Conservation (phyloP, 1,140 invertebrate species). For the Drosophila neocordata region DNA sequence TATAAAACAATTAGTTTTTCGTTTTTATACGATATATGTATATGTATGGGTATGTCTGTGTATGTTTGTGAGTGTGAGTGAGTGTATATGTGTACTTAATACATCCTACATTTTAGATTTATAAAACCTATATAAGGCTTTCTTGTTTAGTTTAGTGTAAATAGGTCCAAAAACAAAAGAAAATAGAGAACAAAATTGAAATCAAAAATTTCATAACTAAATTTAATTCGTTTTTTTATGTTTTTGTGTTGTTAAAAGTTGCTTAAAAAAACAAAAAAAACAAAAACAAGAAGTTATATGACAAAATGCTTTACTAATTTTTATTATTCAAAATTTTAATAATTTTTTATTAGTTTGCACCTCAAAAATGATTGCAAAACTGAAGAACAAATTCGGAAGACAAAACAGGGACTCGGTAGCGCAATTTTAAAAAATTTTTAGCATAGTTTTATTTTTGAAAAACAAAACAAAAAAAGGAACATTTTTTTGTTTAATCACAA, state of each 20-base stretch:
- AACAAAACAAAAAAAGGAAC: not conserved
- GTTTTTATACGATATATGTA: constrained; percentile 41
- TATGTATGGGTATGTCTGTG: not conserved
- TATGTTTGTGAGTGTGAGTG: constrained; percentile 26
- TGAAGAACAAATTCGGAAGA: constrained; percentile 72
- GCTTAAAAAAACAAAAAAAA: not conserved
- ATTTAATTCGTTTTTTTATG: constrained; percentile 34
- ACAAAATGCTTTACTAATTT: constrained; percentile 70
- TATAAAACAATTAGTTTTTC: constrained; percentile 67
- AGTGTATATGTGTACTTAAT: constrained; percentile 63
- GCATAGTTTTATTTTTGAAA: constrained; percentile 27
- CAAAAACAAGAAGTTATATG: not conserved
- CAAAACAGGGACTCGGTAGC: constrained; percentile 66
- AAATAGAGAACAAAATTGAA: constrained; percentile 14
- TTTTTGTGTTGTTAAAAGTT: constrained; percentile 67
- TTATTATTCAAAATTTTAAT: constrained; percentile 47
- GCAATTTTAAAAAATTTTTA: constrained; percentile 52
- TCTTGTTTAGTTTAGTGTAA: constrained; percentile 74
- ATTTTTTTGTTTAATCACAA: not conserved
- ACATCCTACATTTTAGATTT: constrained; percentile 40
- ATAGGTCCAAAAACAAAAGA: constrained; percentile 42
- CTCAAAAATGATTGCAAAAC: constrained; percentile 17
- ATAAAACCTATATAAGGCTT: constrained; percentile 63
- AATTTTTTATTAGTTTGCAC: constrained; percentile 41
- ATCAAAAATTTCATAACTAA: constrained; percentile 37